These are phyloP conservation scores for Epizoanthus illoricatus DNA, from an alignment of 92 coral and sea anemone species.

Conservation along the genomic window DNA sequence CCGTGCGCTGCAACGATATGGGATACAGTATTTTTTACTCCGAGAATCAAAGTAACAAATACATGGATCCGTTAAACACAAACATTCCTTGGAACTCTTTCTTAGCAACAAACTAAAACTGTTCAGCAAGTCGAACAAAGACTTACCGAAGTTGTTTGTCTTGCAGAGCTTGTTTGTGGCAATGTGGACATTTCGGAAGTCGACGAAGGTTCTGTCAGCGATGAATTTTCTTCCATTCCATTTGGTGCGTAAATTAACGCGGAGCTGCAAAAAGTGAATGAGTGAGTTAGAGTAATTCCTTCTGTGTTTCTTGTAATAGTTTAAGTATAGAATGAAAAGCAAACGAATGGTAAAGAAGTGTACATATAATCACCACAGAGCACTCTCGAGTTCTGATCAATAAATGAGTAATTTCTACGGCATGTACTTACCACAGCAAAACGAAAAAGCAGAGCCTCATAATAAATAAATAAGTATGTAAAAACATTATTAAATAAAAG, in stretches of 20 bases:
- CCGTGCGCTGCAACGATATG: not conserved
- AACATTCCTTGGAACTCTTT: not conserved
- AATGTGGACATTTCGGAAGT: not conserved
- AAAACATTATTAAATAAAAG: not conserved
- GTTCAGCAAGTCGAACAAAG: not conserved
- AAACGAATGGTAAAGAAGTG: not conserved
- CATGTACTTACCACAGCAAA: conserved; percentile 32
- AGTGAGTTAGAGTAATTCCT: not conserved
- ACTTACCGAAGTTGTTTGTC: conserved; percentile 17
- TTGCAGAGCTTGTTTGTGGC: conserved; percentile 11
- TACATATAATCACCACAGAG: not conserved
- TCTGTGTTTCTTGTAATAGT: too few relatives aligned
- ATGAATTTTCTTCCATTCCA: conserved; percentile 6
- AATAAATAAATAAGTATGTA: conserved; percentile 2
- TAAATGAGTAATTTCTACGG: not conserved
- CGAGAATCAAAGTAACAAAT: not conserved
- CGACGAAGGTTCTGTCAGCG: not conserved
- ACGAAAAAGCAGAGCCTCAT: not conserved
- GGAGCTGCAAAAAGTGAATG: not conserved
- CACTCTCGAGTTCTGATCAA: not conserved
- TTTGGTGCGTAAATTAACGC: conserved; percentile 19
- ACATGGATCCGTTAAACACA: not conserved
- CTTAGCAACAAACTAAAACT: not conserved
- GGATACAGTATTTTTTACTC: not conserved
- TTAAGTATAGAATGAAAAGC: not conserved